phyloP scores from a whole-genome alignment of 2,113 vertebrate genomes.

The Oceanodroma tethys region DNA sequence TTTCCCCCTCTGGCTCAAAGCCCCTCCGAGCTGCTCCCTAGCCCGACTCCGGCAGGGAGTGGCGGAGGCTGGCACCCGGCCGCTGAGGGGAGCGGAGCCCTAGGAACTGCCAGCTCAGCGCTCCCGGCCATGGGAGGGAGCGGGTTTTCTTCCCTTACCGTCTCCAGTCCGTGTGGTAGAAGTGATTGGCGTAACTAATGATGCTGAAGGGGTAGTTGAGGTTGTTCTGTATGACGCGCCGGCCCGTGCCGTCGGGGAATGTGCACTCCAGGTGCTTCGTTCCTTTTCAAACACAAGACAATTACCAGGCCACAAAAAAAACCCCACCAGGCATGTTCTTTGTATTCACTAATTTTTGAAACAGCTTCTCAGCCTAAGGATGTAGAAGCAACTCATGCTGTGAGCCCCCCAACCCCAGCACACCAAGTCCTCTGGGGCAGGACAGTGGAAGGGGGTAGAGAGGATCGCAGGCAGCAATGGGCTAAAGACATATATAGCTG shows the following conservation, averaged over 20 bases:
- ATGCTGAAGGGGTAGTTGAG: conserved; percentile 97
- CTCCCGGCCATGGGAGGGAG: accelerated
- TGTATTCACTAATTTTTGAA: background rate
- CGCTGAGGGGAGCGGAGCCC: accelerated
- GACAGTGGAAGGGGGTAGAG: background rate
- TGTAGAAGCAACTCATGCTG: too few relatives aligned
- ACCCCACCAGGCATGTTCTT: accelerated
- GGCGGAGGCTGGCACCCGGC: background rate
- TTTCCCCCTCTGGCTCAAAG: background rate
- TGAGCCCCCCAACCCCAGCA: background rate
- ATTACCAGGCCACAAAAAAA: background rate
- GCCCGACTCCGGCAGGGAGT: accelerated
- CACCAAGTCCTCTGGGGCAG: background rate
- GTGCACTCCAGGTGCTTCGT: conserved; percentile 93
- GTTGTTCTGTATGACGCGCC: conserved; percentile 79
- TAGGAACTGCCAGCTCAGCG: background rate
- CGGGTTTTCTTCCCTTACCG: conserved; percentile 69
- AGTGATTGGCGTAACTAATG: conserved; percentile 85
- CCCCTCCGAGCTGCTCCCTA: background rate
- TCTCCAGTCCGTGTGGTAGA: conserved; percentile 97
- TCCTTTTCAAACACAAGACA: conserved; percentile 69
- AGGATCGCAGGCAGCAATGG: too few relatives aligned
- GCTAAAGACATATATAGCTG: background rate
- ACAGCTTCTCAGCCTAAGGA: background rate
- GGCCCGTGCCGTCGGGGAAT: conserved; percentile 80